Conservation (phyloP, 2,113 vertebrate genomes). For the Lepus americanus region DNA sequence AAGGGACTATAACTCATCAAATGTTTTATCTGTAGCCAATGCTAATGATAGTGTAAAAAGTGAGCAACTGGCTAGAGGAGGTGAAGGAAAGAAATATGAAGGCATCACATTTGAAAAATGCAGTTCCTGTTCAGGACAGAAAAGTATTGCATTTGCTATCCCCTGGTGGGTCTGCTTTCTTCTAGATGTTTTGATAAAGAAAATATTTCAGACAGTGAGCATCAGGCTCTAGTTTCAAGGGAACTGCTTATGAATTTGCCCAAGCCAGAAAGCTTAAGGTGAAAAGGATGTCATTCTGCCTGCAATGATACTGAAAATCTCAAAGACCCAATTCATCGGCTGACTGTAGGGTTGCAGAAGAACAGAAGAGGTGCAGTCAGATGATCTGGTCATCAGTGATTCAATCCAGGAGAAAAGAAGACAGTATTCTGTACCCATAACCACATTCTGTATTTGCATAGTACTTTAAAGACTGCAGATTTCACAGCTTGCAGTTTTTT, state of each 20-base stretch:
- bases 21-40: slow-evolving; percentile 10
- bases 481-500: slow-evolving; percentile 67
- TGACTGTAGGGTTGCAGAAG: neutral
- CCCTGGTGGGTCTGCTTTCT: neutral
- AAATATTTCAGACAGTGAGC: slow-evolving; percentile 53
- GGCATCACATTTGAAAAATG: slow-evolving; percentile 24
- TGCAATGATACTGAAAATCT: neutral
- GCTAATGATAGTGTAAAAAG: slow-evolving; percentile 38
- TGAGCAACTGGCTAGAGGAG: slow-evolving; percentile 14
- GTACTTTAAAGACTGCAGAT: neutral
- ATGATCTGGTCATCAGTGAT: neutral
- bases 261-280: slow-evolving; percentile 11
- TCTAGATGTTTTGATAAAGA: slow-evolving; percentile 43
- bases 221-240: slow-evolving; percentile 47
- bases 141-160: slow-evolving; percentile 21
- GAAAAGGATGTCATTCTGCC: slow-evolving; percentile 1
- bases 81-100: neutral
- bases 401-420: slow-evolving; percentile 30
- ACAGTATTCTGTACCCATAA: neutral
- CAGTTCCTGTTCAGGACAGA: slow-evolving; percentile 57
- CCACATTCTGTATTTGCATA: neutral
- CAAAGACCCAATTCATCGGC: slow-evolving; percentile 35
- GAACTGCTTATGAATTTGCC: slow-evolving; percentile 64
- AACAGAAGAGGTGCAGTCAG: neutral
- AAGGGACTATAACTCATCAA: neutral